Evolutionary conservation across 2,113 vertebrate genomes (phyloP).

Genomic region (Ptyas mucosa): DNA sequence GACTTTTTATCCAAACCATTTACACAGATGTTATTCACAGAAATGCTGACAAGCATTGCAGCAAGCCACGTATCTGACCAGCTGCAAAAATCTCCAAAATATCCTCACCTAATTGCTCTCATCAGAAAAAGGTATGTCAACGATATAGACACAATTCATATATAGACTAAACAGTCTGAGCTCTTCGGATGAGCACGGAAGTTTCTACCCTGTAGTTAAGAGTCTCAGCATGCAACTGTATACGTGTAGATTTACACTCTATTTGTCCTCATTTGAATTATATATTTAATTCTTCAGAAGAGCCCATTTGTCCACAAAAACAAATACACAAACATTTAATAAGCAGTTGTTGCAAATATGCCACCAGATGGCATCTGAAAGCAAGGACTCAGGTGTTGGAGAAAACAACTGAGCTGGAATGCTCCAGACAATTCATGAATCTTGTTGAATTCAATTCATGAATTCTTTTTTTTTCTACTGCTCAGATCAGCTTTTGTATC

Average conservation of each 20-base stretch:
- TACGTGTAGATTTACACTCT: not conserved
- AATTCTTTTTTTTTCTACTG: not conserved
- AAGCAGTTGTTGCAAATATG: not conserved
- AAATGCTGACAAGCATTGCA: not conserved
- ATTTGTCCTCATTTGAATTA: not conserved
- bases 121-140: not conserved
- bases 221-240: not conserved
- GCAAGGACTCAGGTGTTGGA: not conserved
- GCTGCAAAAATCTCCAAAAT: not conserved
- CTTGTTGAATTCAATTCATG: too few relatives aligned
- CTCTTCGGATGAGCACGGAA: not conserved
- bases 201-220: not conserved
- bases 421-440: not conserved
- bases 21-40: not conserved
- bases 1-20: not conserved
- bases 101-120: not conserved
- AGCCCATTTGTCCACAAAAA: not conserved
- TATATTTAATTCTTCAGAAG: not conserved
- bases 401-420: not conserved
- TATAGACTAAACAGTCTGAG: not conserved
- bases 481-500: not conserved
- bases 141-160: not conserved
- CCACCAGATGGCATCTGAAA: slow-evolving; percentile 16
- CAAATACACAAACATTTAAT: not conserved
- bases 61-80: not conserved